Conservation (phyloP, 2,888 invertebrate genomes). For the Drosophila eohydei region DNA sequence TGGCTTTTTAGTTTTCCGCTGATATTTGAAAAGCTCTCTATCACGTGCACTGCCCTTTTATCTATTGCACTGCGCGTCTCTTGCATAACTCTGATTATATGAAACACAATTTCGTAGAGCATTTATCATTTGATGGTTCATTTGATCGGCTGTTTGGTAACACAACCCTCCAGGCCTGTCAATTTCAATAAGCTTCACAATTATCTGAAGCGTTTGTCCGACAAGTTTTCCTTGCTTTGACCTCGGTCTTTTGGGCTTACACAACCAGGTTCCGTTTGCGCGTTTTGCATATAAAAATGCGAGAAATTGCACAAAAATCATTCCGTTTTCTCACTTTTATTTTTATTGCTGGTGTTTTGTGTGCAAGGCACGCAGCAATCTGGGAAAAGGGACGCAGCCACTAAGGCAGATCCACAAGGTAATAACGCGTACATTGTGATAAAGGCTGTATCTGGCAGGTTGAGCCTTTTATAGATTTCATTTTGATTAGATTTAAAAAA, state of each 20-base stretch:
- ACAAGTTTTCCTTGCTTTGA: background rate
- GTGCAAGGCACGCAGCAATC: slow-evolving; percentile 7
- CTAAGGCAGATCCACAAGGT: slow-evolving; percentile 1
- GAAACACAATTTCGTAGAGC: background rate
- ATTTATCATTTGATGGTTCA: slow-evolving; percentile 8
- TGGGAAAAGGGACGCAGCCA: slow-evolving; percentile 3
- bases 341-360: slow-evolving; percentile 8
- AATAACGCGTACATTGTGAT: slow-evolving; percentile 18
- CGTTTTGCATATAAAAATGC: slow-evolving; percentile 45
- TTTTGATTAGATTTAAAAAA: slow-evolving; percentile 42
- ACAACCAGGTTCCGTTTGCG: slow-evolving; percentile 21
- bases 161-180: slow-evolving; percentile 41
- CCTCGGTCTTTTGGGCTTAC: slow-evolving; percentile 7
- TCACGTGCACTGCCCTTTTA: background rate
- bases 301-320: slow-evolving; percentile 40
- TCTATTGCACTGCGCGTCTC: too few relatives aligned
- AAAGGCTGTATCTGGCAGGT: slow-evolving; percentile 23
- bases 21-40: slow-evolving; percentile 1
- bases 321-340: slow-evolving; percentile 12
- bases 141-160: slow-evolving; percentile 1
- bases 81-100: slow-evolving; percentile 8
- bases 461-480: slow-evolving; percentile 30
- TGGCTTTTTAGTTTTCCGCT: slow-evolving; percentile 33
- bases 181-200: slow-evolving; percentile 57
- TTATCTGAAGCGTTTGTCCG: slow-evolving; percentile 23